Evolutionary conservation across 2,797 vertebrate species (phyloP).

Genomic region (Aselliscus stoliczkanus): DNA sequence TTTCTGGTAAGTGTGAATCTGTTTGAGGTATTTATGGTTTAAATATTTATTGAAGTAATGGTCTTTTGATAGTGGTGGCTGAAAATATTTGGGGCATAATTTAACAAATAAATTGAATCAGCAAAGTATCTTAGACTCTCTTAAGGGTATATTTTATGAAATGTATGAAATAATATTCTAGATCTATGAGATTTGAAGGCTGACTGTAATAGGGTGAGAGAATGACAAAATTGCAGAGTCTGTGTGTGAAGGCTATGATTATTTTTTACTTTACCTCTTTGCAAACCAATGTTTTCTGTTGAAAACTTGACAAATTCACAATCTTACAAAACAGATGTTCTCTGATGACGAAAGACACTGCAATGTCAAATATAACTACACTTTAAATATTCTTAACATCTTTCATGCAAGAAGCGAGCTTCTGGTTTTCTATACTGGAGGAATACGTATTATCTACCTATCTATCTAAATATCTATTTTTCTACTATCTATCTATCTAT

Average conservation of each 20-base stretch:
- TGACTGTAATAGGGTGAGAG: neutral
- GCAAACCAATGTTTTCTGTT: neutral
- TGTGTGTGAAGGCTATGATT: neutral
- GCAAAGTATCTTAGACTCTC: neutral
- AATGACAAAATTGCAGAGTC: neutral
- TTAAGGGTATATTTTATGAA: neutral
- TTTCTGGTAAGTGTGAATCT: neutral
- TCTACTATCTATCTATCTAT: neutral
- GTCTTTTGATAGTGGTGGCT: neutral
- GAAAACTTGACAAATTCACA: constrained; percentile 5
- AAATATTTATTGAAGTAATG: constrained; percentile 13
- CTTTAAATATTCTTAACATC: neutral
- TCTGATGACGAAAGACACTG: neutral
- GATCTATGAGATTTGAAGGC: neutral
- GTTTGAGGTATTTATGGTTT: neutral
- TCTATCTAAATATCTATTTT: neutral
- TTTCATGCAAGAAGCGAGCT: neutral
- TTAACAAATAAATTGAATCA: constrained; percentile 4
- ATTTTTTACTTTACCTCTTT: neutral
- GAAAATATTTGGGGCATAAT: constrained; percentile 11
- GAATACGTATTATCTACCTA: neutral
- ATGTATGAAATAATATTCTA: neutral
- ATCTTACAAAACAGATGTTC: neutral
- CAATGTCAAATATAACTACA: neutral
- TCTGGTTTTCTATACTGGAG: neutral